Conservation (phyloP, 2,113 vertebrate species). For the Bos indicus region DNA sequence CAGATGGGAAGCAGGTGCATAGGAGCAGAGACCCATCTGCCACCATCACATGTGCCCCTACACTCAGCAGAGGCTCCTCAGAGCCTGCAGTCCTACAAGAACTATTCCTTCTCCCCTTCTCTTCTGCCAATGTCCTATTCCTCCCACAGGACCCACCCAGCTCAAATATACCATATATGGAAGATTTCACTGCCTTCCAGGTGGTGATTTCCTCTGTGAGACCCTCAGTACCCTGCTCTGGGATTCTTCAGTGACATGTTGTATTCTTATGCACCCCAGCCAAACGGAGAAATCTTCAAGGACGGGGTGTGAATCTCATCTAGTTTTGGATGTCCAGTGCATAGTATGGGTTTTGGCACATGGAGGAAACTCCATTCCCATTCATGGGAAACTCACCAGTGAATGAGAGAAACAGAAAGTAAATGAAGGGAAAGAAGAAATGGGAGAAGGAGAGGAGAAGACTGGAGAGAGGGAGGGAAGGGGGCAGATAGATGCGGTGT, state of each 20-base stretch:
- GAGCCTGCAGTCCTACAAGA: not conserved
- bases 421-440: not conserved
- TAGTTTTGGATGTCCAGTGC: not conserved
- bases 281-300: not conserved
- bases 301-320: not conserved
- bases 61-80: not conserved
- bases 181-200: not conserved
- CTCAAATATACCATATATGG: not conserved
- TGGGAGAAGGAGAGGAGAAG: not conserved
- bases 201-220: not conserved
- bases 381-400: not conserved
- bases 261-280: not conserved
- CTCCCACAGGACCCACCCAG: not conserved
- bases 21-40: not conserved
- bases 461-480: not conserved
- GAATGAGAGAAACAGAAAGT: slow-evolving; percentile 4
- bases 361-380: not conserved
- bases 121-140: not conserved
- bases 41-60: not conserved
- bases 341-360: not conserved
- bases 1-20: not conserved
- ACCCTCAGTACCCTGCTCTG: not conserved
- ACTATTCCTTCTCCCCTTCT: not conserved
- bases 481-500: not conserved
- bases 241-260: not conserved